A percentile compares a stretch with the other conserved stretches of the same genome.
These are phyloP conservation scores for Intellagama lesueurii DNA, from an alignment of 2,797 vertebrate species.

Conservation along the genomic window DNA sequence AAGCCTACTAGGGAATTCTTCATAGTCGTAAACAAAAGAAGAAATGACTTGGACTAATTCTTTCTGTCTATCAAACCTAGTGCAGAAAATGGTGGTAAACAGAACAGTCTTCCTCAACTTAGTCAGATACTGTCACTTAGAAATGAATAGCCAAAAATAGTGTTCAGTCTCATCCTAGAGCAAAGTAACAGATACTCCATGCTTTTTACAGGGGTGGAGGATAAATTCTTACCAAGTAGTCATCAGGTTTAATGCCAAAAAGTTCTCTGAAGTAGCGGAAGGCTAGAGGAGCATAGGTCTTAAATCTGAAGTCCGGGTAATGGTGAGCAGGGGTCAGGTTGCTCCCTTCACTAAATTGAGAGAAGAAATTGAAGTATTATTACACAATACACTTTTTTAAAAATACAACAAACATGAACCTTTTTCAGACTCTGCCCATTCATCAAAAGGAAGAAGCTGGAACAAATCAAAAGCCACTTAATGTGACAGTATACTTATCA, in stretches of 20 bases:
- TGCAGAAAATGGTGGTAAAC: not conserved
- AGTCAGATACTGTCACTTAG: not conserved
- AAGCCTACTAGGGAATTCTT: not conserved
- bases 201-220: constrained; percentile 37
- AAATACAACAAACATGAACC: not conserved
- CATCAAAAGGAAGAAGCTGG: not conserved
- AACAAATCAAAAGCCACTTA: not conserved
- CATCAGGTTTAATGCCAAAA: constrained; percentile 97
- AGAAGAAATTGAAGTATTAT: constrained; percentile 41
- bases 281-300: constrained; percentile 96
- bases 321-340: constrained; percentile 98
- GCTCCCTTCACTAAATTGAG: constrained; percentile 91
- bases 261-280: constrained; percentile 99
- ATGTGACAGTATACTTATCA: not conserved
- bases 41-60: not conserved
- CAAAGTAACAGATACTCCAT: not conserved
- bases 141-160: not conserved
- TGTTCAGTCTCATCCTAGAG: constrained; percentile 6
- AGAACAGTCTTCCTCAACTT: not conserved
- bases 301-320: constrained; percentile 98
- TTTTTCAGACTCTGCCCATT: not conserved
- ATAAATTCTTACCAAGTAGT: constrained; percentile 93
- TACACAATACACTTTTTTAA: constrained; percentile 33
- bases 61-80: not conserved
- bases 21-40: not conserved